phyloP scores from a whole-genome alignment of 2,888 invertebrate genomes.

The Tuta absoluta region DNA sequence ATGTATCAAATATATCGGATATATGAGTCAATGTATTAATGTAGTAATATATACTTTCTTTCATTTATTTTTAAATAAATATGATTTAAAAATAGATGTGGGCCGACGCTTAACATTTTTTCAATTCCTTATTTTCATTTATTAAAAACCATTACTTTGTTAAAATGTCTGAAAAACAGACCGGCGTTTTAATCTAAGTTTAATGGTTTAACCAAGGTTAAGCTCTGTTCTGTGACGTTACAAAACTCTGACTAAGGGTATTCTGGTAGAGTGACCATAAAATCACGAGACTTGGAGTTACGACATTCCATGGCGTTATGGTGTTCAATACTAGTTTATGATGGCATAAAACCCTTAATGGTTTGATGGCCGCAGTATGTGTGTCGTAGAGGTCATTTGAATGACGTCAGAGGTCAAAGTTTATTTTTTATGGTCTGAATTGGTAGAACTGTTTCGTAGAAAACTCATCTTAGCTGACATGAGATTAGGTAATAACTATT shows the following conservation, averaged over 20 bases:
- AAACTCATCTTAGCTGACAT: no score
- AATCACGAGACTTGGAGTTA: slow-evolving; percentile 27
- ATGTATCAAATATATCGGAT: no score
- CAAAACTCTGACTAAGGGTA: slow-evolving; percentile 2
- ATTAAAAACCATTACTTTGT: no score
- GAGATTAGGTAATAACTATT: no score
- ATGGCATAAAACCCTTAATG: slow-evolving; percentile 18
- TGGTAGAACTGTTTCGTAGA: background rate
- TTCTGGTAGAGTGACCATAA: slow-evolving; percentile 44
- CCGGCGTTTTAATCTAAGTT: background rate
- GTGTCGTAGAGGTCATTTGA: slow-evolving; percentile 6
- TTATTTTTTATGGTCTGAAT: background rate
- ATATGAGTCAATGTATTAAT: no score
- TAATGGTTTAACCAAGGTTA: background rate
- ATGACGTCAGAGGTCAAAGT: slow-evolving; percentile 11
- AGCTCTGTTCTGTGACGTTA: background rate
- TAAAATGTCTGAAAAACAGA: background rate
- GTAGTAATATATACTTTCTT: no score
- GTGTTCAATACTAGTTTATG: slow-evolving; percentile 24
- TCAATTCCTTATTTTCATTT: no score
- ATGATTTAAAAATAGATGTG: no score
- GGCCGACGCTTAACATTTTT: no score
- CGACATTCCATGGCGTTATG: slow-evolving; percentile 12
- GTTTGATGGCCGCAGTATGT: slow-evolving; percentile 1
- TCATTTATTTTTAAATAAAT: no score